A percentile compares a stretch with the other conserved stretches of the same genome.
phyloP scores from a whole-genome alignment of 35 echinoderm and acorn worm genomes.

The Stichopus chloronotus region DNA sequence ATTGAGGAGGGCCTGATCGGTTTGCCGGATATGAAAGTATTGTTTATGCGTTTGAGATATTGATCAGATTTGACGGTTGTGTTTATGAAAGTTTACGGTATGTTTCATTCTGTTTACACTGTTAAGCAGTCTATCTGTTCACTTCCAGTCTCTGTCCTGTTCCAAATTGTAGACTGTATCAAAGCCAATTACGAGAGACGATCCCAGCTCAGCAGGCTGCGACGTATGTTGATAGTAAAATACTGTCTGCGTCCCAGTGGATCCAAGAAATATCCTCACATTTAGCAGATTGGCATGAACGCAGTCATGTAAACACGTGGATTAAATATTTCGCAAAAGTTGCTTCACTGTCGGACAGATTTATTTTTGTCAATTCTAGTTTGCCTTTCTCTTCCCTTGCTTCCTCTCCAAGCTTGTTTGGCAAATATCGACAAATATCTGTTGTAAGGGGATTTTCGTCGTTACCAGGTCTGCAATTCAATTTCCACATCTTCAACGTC shows the following conservation, averaged over 20 bases:
- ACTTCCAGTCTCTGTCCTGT: neutral
- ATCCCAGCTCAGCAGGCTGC: neutral
- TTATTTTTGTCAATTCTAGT: neutral
- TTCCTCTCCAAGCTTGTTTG: neutral
- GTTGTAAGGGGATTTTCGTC: neutral
- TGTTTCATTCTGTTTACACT: conserved; percentile 22
- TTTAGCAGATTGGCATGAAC: conserved; percentile 7
- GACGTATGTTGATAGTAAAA: conserved; percentile 25
- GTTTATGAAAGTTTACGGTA: conserved; percentile 7
- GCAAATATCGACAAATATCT: neutral
- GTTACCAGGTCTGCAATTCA: neutral
- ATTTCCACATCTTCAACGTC: neutral
- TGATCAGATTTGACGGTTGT: neutral
- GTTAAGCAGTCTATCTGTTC: neutral
- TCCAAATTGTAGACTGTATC: neutral
- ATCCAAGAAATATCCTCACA: neutral
- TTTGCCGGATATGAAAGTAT: neutral
- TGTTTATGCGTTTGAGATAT: neutral
- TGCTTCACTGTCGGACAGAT: neutral
- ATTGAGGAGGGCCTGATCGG: neutral
- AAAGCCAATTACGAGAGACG: conserved; percentile 4
- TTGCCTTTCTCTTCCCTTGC: neutral
- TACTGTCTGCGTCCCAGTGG: neutral
- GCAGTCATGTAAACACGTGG: neutral
- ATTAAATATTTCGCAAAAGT: conserved; percentile 13